Base-by-base conservation (phyloP, 2,797 vertebrate genomes). In the Myripristis murdjan region DNA sequence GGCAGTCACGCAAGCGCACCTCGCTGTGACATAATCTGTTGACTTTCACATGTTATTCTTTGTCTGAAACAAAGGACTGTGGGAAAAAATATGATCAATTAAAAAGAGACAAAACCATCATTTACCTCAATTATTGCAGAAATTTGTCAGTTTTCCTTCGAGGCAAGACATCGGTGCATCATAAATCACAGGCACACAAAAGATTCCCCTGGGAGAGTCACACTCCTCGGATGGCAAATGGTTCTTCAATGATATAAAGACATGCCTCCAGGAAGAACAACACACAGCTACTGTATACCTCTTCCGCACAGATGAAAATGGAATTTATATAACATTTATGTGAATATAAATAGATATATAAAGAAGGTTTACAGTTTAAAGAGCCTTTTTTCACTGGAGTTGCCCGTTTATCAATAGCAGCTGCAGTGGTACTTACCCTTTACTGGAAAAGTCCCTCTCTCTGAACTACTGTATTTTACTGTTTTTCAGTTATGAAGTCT, bases 71-170 rank as follows among this genome's bases (percentile, higher is more conserved):
- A 84, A 79, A 82, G 58, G 75, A 71, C 48, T 46, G 18, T 46
- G 61, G 67, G 60, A 73, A 75, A 63, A 80, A 77, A n/a, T n/a
- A 69, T 48, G 28, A 84, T 79, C 54, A 83, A 79, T 89, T 83
- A 80, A 73, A 80, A 80, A 28, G 52, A 72, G 48, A 73, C 55
- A 70, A 75, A 86, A 61, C 75, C 82, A 91, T 92, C 66, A 90
- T 92, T 94, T 94, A 89, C 82, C 63, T 86, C 77, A 92, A 92
- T 93, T 93, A 93, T 88, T 84, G 87, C 46, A 59, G 51, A 71
- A 71, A 87, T 88, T 72, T 92, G 91, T 91, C 87, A 86, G 73
- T 86, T 86, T 88, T 75, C 74, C 90, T 84, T 87, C 76, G 77
- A 89, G 89, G 82, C 81, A 70, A 79, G 73, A 80, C 64, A 57